These are phyloP conservation scores for Sweltsa coloradensis DNA, from an alignment of 1,140 invertebrate genomes.

Conservation along the genomic window DNA sequence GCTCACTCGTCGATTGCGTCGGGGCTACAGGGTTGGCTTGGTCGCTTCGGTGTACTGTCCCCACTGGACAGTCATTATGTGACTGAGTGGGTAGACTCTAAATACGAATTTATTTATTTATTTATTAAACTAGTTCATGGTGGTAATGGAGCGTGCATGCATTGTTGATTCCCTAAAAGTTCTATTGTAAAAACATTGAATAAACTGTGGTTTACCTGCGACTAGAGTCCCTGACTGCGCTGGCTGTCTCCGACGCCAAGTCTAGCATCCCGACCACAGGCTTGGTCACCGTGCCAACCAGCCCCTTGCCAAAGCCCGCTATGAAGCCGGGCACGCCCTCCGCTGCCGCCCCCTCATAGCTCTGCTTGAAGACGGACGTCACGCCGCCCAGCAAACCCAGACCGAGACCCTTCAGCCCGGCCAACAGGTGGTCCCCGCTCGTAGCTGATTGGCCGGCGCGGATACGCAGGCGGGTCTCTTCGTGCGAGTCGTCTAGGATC, in stretches of 20 bases:
- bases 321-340: conserved; percentile 84
- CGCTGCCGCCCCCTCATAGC: conserved; percentile 72
- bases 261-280: conserved; percentile 92
- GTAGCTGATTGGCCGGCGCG: conserved; percentile 35
- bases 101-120: neutral
- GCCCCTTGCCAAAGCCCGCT: conserved; percentile 83
- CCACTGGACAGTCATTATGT: too few relatives aligned
- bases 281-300: conserved; percentile 92
- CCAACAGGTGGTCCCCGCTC: conserved; percentile 69
- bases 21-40: too few relatives aligned
- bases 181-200: neutral
- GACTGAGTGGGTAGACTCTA: neutral
- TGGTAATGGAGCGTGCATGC: too few relatives aligned
- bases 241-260: conserved; percentile 85
- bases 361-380: conserved; percentile 84
- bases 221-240: conserved; percentile 81
- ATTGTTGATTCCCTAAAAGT: neutral
- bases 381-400: conserved; percentile 85
- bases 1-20: too few relatives aligned
- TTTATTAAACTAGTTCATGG: too few relatives aligned
- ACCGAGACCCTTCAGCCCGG: conserved; percentile 85
- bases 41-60: too few relatives aligned
- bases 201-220: conserved; percentile 38
- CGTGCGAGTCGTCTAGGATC: conserved; percentile 79
- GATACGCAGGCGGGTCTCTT: conserved; percentile 75